Base-by-base conservation (phyloP, 2,888 invertebrate species). In the Ophion costatus region DNA sequence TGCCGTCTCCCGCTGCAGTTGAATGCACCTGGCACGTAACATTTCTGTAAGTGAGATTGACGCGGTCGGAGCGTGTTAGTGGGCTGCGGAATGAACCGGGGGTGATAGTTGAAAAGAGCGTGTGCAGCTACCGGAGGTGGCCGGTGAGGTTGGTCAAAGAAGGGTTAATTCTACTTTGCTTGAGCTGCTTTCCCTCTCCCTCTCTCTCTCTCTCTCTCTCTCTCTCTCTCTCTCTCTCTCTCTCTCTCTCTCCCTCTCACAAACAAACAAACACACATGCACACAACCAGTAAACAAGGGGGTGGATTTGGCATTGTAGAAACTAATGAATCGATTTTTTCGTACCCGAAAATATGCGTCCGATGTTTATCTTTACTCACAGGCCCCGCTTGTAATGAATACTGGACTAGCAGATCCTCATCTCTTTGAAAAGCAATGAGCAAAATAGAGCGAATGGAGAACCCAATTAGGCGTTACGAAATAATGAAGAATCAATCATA, bases 1-100 rank as follows among this genome's bases (percentile, higher is more conserved):
- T 70, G 69, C 70, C 73, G 61, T 2, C 66, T 70, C 70, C 38
- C 38, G 24, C 38, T 38, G 61, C 70, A 57, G 83, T 83, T 82
- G 87, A 87, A 87, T 87, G 82, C 79, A 84, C 83, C 84, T 81
- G 74, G 84, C 76, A 76, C 86, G 80, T 85, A 85, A 87, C 83
- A 71, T 76, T 74, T 67, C 80, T 85, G 80, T 90, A 90, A 91
- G 88, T 88, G 83, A 90, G 90, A 91, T 88, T 90, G 89, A 90
- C 88, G 87, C 82, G 87, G 83, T 76, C 83, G 66, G 80, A 83
- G 76, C 80, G 71, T 76, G 76, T 80, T 71, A 71, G 75, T 57
- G 73, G 81, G 80, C 71, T 76, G 45, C 71, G 86, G 64, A 78
- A 79, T 61, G 73, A 64, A 80, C 82, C 77, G 82, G 7, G 51